A percentile compares a stretch with the other conserved stretches of the same genome.
Evolutionary conservation across 2,888 invertebrate genomes (phyloP).

Genomic region (Iselma pallidipennis): DNA sequence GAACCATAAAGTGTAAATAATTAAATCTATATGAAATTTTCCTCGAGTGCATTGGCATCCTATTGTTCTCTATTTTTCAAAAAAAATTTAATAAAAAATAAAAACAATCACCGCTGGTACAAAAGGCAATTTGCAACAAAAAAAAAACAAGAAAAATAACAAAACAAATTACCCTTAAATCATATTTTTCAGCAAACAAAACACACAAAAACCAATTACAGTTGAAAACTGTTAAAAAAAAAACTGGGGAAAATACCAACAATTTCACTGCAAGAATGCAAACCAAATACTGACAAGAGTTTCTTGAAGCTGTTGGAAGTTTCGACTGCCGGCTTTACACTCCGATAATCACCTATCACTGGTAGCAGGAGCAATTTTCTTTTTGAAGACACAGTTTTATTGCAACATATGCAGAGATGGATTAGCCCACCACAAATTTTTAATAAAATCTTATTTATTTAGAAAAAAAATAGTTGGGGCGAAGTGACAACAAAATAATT

Average conservation of each 20-base stretch:
- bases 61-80: not conserved
- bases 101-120: not conserved
- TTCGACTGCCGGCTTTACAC: conserved; percentile 40
- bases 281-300: not conserved
- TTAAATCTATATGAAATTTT: not conserved
- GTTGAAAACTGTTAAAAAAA: no score
- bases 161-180: not conserved
- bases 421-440: not conserved
- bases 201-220: not conserved
- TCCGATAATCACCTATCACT: conserved; percentile 41
- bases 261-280: not conserved
- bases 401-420: no score
- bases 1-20: not conserved
- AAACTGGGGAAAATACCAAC: no score
- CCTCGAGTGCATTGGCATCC: not conserved
- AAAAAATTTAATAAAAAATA: not conserved
- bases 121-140: not conserved
- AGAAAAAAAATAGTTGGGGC: no score
- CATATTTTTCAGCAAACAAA: not conserved
- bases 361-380: not conserved
- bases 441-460: no score
- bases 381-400: not conserved
- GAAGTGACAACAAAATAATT: no score
- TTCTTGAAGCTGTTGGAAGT: conserved; percentile 9
- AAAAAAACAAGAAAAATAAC: not conserved